Evolutionary conservation across 2,113 vertebrate species (phyloP), one percentile per base, ranked within the genome.

Genomic region (Crocuta crocuta): DNA sequence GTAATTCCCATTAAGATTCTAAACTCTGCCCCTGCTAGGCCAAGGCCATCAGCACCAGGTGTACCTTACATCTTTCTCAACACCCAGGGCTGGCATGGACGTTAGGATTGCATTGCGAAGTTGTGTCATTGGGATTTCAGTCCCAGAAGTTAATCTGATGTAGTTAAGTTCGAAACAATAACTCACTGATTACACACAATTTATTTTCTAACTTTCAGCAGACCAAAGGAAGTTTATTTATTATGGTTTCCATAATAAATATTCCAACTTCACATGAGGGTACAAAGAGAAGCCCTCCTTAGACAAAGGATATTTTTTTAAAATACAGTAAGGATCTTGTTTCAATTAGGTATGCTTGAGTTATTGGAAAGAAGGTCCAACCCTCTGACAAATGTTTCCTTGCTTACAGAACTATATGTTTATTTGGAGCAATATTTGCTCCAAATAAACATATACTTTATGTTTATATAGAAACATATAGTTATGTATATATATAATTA

Each of bases 131-230:
- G 4, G 17, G 39, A n/a, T 58, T 45, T 24, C 39, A 10, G 10
- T 45, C 19, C 35, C 63, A 85, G 91, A 68, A 84, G 24, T 73
- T 48, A 76, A 84, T 71, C 58, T 71, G 35, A 68, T 23, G 8
- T 19, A 17, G 17, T 76, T 70, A 76, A 6, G 7, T 74, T 66
- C 50, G 80, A 70, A 90, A 90, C 15, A 66, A 73, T 90, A 70
- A 76, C 1, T 28, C 39, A 4, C 26, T 1, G 0, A 61, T 2
- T 1, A 0, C 35, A 76, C 1, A 1, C 23, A 21, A 87, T 88
- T 35, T 86, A 17, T 85, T 76, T 80, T 90, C 80, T 84, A 68
- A 43, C 33, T 88, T 92, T 96, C n/a, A n/a, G 31, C 58, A 48
- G 53, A 79, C 61, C 61, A 58, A 79, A 78, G 39, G n/a, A 68